Conservation (phyloP, 2,888 invertebrate species). For the Andrena bicolor region DNA sequence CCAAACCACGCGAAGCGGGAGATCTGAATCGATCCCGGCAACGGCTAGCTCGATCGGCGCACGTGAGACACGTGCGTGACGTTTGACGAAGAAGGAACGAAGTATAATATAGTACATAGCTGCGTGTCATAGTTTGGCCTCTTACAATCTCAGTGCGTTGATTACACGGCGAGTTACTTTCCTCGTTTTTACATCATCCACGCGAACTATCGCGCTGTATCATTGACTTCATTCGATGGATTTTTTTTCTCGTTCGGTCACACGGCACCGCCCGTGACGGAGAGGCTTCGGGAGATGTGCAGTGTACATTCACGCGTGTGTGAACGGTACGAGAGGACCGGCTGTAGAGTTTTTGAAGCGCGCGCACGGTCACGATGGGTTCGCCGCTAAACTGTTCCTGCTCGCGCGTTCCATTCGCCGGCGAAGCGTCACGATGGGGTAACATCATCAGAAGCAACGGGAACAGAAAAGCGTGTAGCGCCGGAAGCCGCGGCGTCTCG, state of each 20-base stretch:
- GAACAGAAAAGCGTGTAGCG: neutral
- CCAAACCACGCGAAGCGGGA: too few species aligned
- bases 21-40: neutral
- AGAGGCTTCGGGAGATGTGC: conserved; percentile 35
- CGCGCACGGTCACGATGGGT: conserved; percentile 57
- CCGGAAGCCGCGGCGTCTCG: neutral
- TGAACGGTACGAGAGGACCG: conserved; percentile 35
- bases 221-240: conserved; percentile 65
- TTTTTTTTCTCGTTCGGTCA: conserved; percentile 49
- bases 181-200: conserved; percentile 65
- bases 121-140: conserved; percentile 73
- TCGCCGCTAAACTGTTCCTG: conserved; percentile 43
- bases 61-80: conserved; percentile 44
- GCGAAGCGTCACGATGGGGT: conserved; percentile 68
- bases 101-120: conserved; percentile 61
- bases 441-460: conserved; percentile 18
- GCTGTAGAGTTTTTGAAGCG: conserved; percentile 45
- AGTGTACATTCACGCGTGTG: conserved; percentile 34
- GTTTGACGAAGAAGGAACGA: conserved; percentile 30
- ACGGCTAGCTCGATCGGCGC: conserved; percentile 55
- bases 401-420: conserved; percentile 51
- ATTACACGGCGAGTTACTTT: conserved; percentile 65
- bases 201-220: conserved; percentile 55
- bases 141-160: conserved; percentile 59
- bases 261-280: conserved; percentile 54